Base-by-base conservation (phyloP, 2,113 vertebrate species). In the Prunella fulvescens region DNA sequence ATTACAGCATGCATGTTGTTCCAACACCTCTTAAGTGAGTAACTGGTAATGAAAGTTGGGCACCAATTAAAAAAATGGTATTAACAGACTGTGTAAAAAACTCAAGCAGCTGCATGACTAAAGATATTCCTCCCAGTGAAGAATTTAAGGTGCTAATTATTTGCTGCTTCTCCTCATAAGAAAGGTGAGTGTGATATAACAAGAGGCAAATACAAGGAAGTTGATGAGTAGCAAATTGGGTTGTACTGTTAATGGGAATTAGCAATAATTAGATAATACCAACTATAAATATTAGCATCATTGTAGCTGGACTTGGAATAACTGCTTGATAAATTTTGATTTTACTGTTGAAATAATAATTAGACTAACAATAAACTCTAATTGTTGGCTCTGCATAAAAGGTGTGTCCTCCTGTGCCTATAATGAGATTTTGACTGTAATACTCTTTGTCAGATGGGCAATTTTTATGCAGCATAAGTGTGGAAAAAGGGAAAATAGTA, bases 351-450 rank as follows among this genome's bases (percentile, higher is more conserved):
- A 90, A 95, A 83, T 42, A 73, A 62, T 85, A 92, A 92, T 82
- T 77, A 93, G 58, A 54, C 58, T 58, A 93, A 88, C 45, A 83
- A 83, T 90, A 90, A 92, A 78, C 56, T 82, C 66, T 70, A 86
- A 70, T 35, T 83, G 37, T 94, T 2, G 1, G 50, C 79, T 83
- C 19, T 77, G 42, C 12, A 35, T 65, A 72, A 50, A 82, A 92
- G 71, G 86, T 92, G 58, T 58, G 71, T 62, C 70, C 42, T 66
- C 58, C 39, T 70, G 71, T 92, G 79, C 54, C 47, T 35, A 25
- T 54, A 88, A 83, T 35, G 39, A 92, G 76, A 93, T 85, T 90
- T 88, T 93, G 88, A 94, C 51, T 80, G 39, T 70, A 93, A 93
- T 74, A 31, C 6, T 73, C 61, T 72, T 56, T 61, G 92, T 93